Conservation (phyloP, 2,797 vertebrate genomes). For the Rhynchotus rufescens region DNA sequence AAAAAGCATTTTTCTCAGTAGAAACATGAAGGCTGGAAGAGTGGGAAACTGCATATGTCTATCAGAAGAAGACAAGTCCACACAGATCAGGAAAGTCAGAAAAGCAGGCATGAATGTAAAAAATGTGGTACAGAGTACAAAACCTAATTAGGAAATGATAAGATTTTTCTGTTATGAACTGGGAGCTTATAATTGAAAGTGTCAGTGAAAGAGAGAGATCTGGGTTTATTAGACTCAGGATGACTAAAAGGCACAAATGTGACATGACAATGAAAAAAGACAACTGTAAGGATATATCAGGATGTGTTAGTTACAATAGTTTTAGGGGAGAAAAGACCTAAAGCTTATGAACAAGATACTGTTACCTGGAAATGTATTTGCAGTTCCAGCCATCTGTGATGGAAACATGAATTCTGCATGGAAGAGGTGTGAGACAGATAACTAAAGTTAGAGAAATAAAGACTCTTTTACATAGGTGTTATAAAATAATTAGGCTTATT, state of each 20-base stretch:
- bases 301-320: background rate
- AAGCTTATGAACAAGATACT: background rate
- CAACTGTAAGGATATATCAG: slow-evolving; percentile 10
- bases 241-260: slow-evolving; percentile 41
- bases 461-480: background rate
- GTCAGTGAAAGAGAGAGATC: slow-evolving; percentile 29
- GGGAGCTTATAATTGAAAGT: slow-evolving; percentile 60
- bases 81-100: background rate
- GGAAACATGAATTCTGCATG: background rate
- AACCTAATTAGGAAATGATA: slow-evolving; percentile 53
- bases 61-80: background rate
- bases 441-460: background rate
- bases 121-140: slow-evolving; percentile 7
- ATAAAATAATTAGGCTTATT: background rate
- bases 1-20: background rate
- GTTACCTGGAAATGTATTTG: slow-evolving; percentile 15
- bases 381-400: background rate
- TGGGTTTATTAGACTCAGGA: slow-evolving; percentile 41
- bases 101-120: slow-evolving; percentile 5
- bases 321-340: slow-evolving; percentile 7
- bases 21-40: background rate
- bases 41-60: background rate
- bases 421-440: background rate
- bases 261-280: slow-evolving; percentile 28
- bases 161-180: slow-evolving; percentile 42